A percentile compares a stretch with the other conserved stretches of the same genome.
These are phyloP conservation scores for Gouania willdenowi DNA, from an alignment of 2,797 vertebrate genomes.

Conservation along the genomic window DNA sequence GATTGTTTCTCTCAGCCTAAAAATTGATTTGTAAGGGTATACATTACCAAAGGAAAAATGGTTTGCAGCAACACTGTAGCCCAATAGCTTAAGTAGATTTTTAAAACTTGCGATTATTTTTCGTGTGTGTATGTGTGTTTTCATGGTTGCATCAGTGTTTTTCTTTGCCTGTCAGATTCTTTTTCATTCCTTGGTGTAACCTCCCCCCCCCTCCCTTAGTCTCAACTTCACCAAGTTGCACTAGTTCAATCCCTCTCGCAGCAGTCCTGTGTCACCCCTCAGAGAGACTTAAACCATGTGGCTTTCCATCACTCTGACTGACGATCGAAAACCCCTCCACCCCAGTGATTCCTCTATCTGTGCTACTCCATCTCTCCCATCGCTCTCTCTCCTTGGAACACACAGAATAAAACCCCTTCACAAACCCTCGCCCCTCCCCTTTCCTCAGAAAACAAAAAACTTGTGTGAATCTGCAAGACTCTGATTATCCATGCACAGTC, in stretches of 20 bases:
- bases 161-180: constrained; percentile 18
- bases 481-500: constrained; percentile 43
- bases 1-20: constrained; percentile 52
- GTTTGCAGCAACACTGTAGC: constrained; percentile 7
- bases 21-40: constrained; percentile 61
- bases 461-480: constrained; percentile 47
- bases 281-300: constrained; percentile 57
- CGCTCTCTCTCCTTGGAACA: constrained; percentile 5
- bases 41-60: constrained; percentile 50
- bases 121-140: constrained; percentile 21
- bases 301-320: constrained; percentile 66
- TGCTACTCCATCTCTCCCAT: constrained; percentile 42
- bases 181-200: constrained; percentile 8
- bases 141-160: constrained; percentile 21
- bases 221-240: constrained; percentile 43
- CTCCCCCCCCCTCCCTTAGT: constrained; percentile 22
- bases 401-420: constrained; percentile 7
- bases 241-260: constrained; percentile 47
- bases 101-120: background rate
- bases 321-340: constrained; percentile 66
- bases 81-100: constrained; percentile 23
- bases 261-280: constrained; percentile 51
- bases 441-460: constrained; percentile 12
- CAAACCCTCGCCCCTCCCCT: background rate
- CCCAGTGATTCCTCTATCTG: constrained; percentile 62